phyloP scores from a whole-genome alignment of 2,113 vertebrate species.

The Grammomys dolichurus region DNA sequence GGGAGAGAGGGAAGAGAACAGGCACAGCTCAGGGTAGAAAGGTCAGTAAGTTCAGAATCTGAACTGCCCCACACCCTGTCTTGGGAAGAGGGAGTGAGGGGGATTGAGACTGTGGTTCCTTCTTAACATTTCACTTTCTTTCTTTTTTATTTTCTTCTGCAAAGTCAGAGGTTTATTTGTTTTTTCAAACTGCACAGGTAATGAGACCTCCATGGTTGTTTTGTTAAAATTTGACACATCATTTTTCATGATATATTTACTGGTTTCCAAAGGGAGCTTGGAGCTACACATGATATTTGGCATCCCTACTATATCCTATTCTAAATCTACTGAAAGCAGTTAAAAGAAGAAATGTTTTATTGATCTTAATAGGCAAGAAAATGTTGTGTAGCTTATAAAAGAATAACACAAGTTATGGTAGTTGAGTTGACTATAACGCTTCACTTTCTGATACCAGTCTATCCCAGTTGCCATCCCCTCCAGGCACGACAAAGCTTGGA shows the following conservation, averaged over 20 bases:
- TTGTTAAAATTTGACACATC: neutral
- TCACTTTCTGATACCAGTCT: neutral
- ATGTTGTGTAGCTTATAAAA: neutral
- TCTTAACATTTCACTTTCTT: neutral
- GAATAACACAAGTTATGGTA: neutral
- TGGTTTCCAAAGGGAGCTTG: neutral
- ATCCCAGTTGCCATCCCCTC: neutral
- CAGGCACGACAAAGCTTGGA: too few relatives aligned
- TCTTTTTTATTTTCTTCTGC: neutral
- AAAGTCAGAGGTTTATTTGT: neutral
- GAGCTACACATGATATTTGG: neutral
- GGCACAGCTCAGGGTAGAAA: neutral
- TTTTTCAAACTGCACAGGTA: neutral
- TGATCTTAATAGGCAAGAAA: neutral
- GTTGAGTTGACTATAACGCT: neutral
- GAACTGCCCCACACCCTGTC: neutral
- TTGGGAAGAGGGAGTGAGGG: neutral
- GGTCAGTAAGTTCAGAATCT: neutral
- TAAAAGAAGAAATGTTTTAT: neutral
- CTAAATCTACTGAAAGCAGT: neutral
- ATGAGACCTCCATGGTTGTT: neutral
- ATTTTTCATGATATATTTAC: neutral
- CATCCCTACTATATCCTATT: neutral
- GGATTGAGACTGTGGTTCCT: too few relatives aligned
- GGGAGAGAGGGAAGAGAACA: neutral